phyloP scores from a whole-genome alignment of 2,113 vertebrate species.

The Peromyscus polionotus region DNA sequence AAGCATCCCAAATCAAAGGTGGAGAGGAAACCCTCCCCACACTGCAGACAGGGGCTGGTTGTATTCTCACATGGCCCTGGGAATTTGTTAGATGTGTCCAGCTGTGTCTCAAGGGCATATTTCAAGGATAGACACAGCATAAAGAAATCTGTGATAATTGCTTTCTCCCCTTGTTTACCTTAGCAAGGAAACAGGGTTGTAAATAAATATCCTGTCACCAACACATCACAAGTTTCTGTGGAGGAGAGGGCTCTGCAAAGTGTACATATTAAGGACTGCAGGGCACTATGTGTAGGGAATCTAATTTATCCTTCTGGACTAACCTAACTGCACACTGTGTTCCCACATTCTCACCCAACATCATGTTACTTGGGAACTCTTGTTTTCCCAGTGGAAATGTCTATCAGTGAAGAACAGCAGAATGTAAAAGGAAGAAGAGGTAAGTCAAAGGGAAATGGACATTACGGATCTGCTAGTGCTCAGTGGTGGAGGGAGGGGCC shows the following conservation, averaged over 20 bases:
- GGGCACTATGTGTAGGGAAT: not conserved
- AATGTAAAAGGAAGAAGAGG: not conserved
- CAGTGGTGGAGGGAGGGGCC: accelerated
- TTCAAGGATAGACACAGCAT: slow-evolving; percentile 38
- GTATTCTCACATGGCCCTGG: slow-evolving; percentile 39
- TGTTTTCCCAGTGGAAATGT: not conserved
- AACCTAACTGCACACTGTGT: not conserved
- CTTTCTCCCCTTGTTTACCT: slow-evolving; percentile 75
- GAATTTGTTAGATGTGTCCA: slow-evolving; percentile 70
- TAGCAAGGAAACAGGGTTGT: slow-evolving; percentile 62
- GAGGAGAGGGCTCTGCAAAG: slow-evolving; percentile 29
- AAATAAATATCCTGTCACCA: slow-evolving; percentile 55
- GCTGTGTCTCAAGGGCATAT: slow-evolving; percentile 60
- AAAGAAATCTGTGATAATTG: slow-evolving; percentile 64
- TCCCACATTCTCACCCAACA: not conserved
- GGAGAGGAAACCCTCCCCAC: slow-evolving; percentile 38
- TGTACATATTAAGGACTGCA: slow-evolving; percentile 32
- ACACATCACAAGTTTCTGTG: not conserved
- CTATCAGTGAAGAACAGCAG: not conserved
- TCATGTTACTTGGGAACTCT: not conserved
- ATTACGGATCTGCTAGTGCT: not conserved
- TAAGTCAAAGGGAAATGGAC: too few species aligned
- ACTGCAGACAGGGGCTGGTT: slow-evolving; percentile 62
- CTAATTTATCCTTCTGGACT: not conserved
- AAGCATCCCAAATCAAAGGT: slow-evolving; percentile 5